Evolutionary conservation across 2,797 vertebrate genomes (phyloP).

Genomic region (Melanotaenia boesemani): DNA sequence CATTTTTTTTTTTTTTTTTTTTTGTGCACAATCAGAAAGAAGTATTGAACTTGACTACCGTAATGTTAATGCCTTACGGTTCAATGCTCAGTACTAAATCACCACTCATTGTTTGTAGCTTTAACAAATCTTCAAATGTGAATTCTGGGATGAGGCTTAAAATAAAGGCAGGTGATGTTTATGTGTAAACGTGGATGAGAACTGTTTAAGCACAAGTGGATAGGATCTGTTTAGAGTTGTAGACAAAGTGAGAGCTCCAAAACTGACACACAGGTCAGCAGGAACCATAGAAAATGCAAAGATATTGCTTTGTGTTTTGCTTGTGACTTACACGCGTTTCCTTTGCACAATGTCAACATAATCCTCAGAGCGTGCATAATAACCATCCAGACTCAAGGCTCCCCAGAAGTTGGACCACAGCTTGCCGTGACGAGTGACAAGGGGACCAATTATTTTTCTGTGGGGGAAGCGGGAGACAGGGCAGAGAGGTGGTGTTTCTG

Average conservation of each 20-base stretch:
- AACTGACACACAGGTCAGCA: conserved; percentile 6
- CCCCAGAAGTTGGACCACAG: conserved; percentile 99
- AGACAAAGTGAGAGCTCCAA: conserved; percentile 11
- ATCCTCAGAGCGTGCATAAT: conserved; percentile 97
- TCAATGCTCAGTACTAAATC: conserved; percentile 12
- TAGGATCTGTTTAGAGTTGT: conserved; percentile 14
- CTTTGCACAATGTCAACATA: conserved; percentile 97
- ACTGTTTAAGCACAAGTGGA: neutral
- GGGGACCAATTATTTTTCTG: conserved; percentile 96
- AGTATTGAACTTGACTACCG: conserved; percentile 13
- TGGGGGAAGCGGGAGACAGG: conserved; percentile 48
- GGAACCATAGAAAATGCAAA: conserved; percentile 31
- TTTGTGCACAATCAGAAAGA: conserved; percentile 35
- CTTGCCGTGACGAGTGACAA: conserved; percentile 94
- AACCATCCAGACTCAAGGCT: conserved; percentile 94
- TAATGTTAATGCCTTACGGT: conserved; percentile 1
- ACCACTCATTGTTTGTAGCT: neutral
- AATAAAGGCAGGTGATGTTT: conserved; percentile 1
- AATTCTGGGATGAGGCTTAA: conserved; percentile 9
- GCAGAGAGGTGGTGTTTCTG: conserved; percentile 52
- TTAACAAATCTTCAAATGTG: conserved; percentile 7
- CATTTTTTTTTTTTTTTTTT: conserved; percentile 44
- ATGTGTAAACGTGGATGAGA: conserved; percentile 15
- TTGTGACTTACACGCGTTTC: conserved; percentile 91
- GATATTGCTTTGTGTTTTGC: conserved; percentile 1